phyloP scores from a whole-genome alignment of 2,113 vertebrate species.

The Emydura subglobosa region DNA sequence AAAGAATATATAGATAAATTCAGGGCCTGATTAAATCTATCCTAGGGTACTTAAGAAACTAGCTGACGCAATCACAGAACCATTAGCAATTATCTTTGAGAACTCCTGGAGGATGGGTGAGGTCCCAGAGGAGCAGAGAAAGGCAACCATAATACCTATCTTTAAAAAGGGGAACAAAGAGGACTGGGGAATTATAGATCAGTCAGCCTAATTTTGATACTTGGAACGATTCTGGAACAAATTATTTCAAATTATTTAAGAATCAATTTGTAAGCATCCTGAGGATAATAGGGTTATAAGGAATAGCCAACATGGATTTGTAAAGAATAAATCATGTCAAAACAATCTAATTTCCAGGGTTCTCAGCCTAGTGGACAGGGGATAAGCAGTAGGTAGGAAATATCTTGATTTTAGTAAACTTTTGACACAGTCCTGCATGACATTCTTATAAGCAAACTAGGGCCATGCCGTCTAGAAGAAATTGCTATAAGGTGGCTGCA shows the following conservation, averaged over 20 bases:
- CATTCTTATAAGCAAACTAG: background rate
- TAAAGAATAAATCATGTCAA: background rate
- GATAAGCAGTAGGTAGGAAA: background rate
- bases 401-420: background rate
- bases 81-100: background rate
- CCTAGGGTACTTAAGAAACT: background rate
- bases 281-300: background rate
- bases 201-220: background rate
- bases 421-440: background rate
- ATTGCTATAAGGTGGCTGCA: background rate
- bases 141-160: background rate
- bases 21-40: background rate
- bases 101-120: background rate
- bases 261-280: background rate
- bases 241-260: background rate
- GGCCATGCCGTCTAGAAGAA: background rate
- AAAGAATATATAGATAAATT: background rate
- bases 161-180: background rate
- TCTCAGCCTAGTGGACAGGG: background rate
- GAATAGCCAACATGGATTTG: background rate
- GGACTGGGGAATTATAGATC: background rate
- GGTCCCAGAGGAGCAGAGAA: background rate
- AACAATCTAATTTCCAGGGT: background rate
- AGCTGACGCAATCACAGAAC: background rate
- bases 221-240: background rate